Base-by-base conservation (phyloP, 2,797 vertebrate genomes). In the Denticeps clupeoides region DNA sequence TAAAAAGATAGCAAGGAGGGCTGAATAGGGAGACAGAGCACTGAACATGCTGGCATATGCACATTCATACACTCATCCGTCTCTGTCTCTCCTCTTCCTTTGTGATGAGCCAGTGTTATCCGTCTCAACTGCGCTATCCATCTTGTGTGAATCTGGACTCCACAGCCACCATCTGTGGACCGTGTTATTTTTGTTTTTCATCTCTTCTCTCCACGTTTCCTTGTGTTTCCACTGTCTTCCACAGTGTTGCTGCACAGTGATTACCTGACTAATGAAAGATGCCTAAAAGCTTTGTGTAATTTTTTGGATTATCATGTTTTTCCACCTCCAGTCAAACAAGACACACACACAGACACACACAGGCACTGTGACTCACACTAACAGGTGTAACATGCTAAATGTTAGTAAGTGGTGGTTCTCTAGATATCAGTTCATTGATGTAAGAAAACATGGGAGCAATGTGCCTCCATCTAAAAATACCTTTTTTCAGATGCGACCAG, bases 21-120 rank as follows among this genome's bases (percentile, higher is more conserved):
- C 12, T 13, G 8, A 10, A 4, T 15, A 32, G n/a, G 12, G n/a
- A 45, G 18, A 27, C 44, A 5, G 5, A 26, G 22, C n/a, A 8
- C 13, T 22, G 27, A 40, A 50, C 24, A 44, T 58, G 58, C 52
- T 31, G 11, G 43, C 41, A 47, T 55, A 29, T 50, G 27, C 59
- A 57, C 24, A 42, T 53, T 47, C 35, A 23, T 25, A 12, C 22
- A 15, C 44, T 47, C 55, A 60, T 51, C 49, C 15, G 25, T 54
- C 44, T 63, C 41, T 46, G 49, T 53, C 41, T 45, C 44, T 46
- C 16, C 41, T 26, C 15, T 35, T 23, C 8, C 45, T 46, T 43
- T 50, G 41, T 56, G 53, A 59, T 59, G 59, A 51, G 46, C 35
- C 51, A 50, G 47, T 48, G 41, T 47, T 54, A 43, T 53, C 41